phyloP scores from a whole-genome alignment of 2,888 invertebrate species.

The Lottia gigantea region DNA sequence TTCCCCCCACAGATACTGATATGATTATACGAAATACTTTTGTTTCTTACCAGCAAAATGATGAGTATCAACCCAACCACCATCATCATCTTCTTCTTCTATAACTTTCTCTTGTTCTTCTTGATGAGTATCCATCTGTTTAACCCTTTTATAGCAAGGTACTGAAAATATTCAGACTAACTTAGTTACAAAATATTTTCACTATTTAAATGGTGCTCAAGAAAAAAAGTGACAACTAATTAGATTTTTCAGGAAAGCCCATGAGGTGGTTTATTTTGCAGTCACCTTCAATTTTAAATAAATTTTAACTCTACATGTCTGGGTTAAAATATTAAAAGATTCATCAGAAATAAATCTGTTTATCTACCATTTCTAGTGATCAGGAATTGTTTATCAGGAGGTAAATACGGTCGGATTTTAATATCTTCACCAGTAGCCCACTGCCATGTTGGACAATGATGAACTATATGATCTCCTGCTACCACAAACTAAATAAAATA shows the following conservation, averaged over 20 bases:
- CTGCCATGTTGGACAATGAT: conserved; percentile 99
- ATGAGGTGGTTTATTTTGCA: no score
- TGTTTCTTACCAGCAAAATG: conserved; percentile 73
- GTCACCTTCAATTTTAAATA: not conserved
- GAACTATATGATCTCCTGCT: conserved; percentile 97
- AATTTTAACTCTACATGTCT: no score
- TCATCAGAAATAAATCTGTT: not conserved
- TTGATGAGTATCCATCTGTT: conserved; percentile 88
- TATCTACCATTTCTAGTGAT: conserved; percentile 84
- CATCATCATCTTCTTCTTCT: conserved; percentile 82
- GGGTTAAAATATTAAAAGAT: not conserved
- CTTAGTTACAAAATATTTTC: no score
- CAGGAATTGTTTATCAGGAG: conserved; percentile 95
- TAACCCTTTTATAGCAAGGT: conserved; percentile 94
- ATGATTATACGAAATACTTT: no score
- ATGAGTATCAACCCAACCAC: conserved; percentile 99
- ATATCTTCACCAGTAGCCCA: conserved; percentile 94
- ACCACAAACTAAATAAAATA: conserved; percentile 80
- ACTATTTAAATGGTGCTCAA: no score
- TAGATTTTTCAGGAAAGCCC: no score
- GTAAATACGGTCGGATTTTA: conserved; percentile 89
- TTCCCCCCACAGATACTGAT: no score
- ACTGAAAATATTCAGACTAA: conserved; percentile 71
- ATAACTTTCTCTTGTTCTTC: conserved; percentile 89
- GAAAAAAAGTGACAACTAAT: no score